Evolutionary conservation across 2,888 invertebrate species (phyloP).

Genomic region (Nephrotoma guestfalica): DNA sequence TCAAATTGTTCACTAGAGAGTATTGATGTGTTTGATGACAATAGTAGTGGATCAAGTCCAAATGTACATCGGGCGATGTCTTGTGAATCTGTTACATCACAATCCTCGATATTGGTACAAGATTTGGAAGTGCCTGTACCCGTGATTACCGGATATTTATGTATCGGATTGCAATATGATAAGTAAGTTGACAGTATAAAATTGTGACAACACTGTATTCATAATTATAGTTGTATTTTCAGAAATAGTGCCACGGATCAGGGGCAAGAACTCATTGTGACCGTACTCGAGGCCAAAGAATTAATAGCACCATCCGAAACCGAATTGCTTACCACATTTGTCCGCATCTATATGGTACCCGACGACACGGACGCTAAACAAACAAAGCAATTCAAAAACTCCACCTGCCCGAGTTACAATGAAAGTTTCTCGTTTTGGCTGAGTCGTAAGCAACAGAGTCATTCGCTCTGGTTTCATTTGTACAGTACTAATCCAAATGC

Average conservation of each 20-base stretch:
- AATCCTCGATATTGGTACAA: conserved; percentile 55
- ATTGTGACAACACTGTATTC: neutral
- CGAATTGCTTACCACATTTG: conserved; percentile 54
- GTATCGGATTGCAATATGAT: conserved; percentile 63
- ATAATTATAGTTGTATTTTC: neutral
- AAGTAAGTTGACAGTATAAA: conserved; percentile 36
- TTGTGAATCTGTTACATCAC: conserved; percentile 68
- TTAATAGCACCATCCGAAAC: conserved; percentile 44
- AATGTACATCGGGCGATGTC: conserved; percentile 46
- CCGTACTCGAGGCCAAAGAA: conserved; percentile 62
- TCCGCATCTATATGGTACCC: conserved; percentile 58
- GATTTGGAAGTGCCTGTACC: conserved; percentile 54
- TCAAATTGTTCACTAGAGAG: conserved; percentile 26
- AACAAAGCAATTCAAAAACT: conserved; percentile 48
- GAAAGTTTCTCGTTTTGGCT: conserved; percentile 57
- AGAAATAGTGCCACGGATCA: conserved; percentile 24
- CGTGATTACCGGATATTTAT: conserved; percentile 57
- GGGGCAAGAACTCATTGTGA: conserved; percentile 37
- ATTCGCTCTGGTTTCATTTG: conserved; percentile 51
- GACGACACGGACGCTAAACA: conserved; percentile 52
- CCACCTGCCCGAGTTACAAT: conserved; percentile 58
- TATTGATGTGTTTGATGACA: conserved; percentile 7
- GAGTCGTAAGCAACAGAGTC: conserved; percentile 40
- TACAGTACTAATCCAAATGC: conserved; percentile 45
- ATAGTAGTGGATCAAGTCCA: conserved; percentile 20